Base-by-base conservation (phyloP, 35 echinoderm and acorn worm species). In the Ophiothrix spiculata region DNA sequence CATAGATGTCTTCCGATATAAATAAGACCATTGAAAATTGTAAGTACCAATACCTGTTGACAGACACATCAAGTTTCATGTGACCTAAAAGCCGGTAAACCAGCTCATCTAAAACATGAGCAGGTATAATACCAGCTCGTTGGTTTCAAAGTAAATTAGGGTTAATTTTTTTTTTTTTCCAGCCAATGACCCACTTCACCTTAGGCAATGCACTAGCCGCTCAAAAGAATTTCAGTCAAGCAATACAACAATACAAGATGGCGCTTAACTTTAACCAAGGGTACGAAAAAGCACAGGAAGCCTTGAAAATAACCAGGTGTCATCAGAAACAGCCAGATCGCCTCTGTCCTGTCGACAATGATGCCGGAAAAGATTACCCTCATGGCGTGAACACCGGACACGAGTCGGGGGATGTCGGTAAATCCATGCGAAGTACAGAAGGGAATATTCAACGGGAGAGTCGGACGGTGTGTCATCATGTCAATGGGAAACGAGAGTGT, bases 171-270 rank as follows among this genome's bases (percentile, higher is more conserved):
- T n/a, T n/a, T n/a, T n/a, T n/a, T 77, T 34, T 16, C 14, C 81
- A 97, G 94, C 86, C 94, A 25, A 80, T 92, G 31, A 93, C 82
- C 6, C 87, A 92, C 40, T 97, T 83, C 79, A 49, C 79, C 11
- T 73, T 93, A 32, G 94, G 82, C 75, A 93, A 92, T 85, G 87
- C 80, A 1, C 84, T 88, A 75, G 91, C 91, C 0, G 41, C 83
- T 12, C 29, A 39, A 0, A 83, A 83, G 0, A 86, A 84, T 39
- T 90, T 82, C 73, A 78, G 60, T 31, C 64, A 81, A 37, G 90
- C 94, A 15, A 60, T 37, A 25, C 83, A 93, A 31, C 86, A 97
- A 77, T 89, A 83, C 56, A 82, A 64, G 10, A 32, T 81, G 36
- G 87, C 94, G 34, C 77, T 93, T 35, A 89, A 83, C 38, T 46